A percentile compares a stretch with the other conserved stretches of the same genome.
phyloP scores from a whole-genome alignment of 2,113 vertebrate genomes.

The Istiophorus platypterus region DNA sequence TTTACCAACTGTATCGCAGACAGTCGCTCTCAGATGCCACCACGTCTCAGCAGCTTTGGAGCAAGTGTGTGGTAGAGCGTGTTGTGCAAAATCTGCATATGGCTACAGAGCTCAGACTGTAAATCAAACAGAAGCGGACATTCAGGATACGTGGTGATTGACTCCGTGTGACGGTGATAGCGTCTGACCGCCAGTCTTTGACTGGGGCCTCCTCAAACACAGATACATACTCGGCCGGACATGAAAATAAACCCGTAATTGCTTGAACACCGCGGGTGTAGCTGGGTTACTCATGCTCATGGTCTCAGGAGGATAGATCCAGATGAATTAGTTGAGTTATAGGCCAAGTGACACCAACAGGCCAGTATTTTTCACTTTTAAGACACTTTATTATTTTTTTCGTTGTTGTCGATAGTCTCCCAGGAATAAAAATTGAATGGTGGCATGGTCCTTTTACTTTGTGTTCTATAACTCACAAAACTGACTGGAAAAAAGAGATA shows the following conservation, averaged over 20 bases:
- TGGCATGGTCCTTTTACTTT: no score
- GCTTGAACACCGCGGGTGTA: no score
- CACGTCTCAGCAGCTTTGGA: not conserved
- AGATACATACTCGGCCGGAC: not conserved
- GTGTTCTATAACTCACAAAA: no score
- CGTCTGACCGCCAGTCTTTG: not conserved
- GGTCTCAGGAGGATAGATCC: no score
- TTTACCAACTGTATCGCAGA: no score
- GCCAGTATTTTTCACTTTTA: no score
- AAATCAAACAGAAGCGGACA: not conserved
- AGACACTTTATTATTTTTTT: not conserved
- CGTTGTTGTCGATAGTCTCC: no score
- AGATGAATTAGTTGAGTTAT: no score
- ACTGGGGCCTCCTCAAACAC: not conserved
- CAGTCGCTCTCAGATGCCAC: not conserved
- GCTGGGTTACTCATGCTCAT: no score
- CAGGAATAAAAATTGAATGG: no score
- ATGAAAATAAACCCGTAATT: not conserved
- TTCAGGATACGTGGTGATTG: slow-evolving; percentile 1
- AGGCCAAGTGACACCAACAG: no score
- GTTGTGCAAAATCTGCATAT: not conserved
- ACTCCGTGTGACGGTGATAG: not conserved
- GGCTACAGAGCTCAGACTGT: not conserved
- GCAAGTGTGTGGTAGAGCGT: not conserved
- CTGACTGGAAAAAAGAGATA: no score